Evolutionary conservation across 1,140 invertebrate genomes (phyloP), one percentile per base, ranked within the genome.

Genomic region (Aphaenogaster rudis): DNA sequence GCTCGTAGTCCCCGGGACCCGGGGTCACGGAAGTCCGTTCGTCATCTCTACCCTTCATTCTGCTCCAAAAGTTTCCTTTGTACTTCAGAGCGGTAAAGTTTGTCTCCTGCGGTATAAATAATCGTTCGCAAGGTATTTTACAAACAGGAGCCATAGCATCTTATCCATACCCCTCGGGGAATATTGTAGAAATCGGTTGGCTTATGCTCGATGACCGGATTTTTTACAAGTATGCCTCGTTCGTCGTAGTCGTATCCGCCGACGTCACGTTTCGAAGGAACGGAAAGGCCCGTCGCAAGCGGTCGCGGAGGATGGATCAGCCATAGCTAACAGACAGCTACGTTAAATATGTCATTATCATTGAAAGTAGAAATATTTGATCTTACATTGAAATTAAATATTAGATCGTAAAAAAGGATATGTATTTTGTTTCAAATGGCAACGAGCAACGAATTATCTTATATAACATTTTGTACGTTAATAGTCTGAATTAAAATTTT

Each of bases 61-160:
- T 88, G 74, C 91, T 92, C 91, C 91, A 92, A 69, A 92, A 92
- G 67, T 92, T 92, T 45, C 91, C 91, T 79, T 91, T 92, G 71
- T 92, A 92, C 3, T 52, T 81, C 52, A 85, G 36, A 33, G 91
- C 85, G 5, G 82, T 86, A 17, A 87, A 76, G 79, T 92, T 92
- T 50, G 57, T 50, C 36, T 92, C 91, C 91, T 92, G 9, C 39
- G 4, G 54, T 82, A 82, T 59, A 74, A 82, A 82, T 74, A 50
- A 74, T 82, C 39, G 80, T 74, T 74, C 80, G 67, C 42, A 42
- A 48, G 67, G 28, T 48, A 39, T 71, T 81, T 33, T 21, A 81
- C 21, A 54, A 54, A 42, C 17, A 15, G 13, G 15, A 71, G 48
- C 2, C 36, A 57, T 36, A 0, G 63, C 9, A 39, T 45, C 33